phyloP scores from a whole-genome alignment of 2,113 vertebrate genomes.

The Raja brachyura region DNA sequence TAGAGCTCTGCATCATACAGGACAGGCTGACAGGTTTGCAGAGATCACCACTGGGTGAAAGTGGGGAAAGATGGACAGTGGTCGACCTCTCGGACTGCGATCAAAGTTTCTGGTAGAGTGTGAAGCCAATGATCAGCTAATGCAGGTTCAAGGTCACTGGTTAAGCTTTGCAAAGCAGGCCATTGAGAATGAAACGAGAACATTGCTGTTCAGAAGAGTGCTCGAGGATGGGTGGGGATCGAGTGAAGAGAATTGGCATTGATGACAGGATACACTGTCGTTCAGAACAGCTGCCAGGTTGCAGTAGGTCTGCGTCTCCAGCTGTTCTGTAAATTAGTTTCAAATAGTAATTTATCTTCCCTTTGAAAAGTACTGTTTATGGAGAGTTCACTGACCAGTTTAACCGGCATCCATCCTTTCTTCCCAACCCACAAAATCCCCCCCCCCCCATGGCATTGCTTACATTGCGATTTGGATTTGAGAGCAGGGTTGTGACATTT shows the following conservation, averaged over 20 bases:
- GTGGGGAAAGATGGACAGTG: background rate
- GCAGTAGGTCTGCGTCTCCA: background rate
- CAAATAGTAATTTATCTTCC: background rate
- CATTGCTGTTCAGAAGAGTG: background rate
- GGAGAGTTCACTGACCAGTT: background rate
- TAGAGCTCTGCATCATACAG: background rate
- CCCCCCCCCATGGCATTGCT: background rate
- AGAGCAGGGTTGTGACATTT: background rate
- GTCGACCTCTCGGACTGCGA: background rate
- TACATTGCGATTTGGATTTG: background rate
- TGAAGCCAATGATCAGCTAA: background rate
- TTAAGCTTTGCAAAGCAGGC: background rate
- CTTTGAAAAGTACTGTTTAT: background rate
- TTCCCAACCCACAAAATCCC: no score
- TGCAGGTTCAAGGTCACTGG: background rate
- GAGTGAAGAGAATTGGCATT: background rate
- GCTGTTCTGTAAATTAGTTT: constrained; percentile 15
- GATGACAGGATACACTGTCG: background rate
- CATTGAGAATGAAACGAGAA: background rate
- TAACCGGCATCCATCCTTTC: background rate
- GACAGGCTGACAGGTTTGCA: background rate
- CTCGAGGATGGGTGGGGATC: background rate
- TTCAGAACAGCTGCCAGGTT: background rate
- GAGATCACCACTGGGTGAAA: background rate
- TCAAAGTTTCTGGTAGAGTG: background rate